Evolutionary conservation across 1,140 invertebrate genomes (phyloP).

Genomic region (Solenopsis fugax): DNA sequence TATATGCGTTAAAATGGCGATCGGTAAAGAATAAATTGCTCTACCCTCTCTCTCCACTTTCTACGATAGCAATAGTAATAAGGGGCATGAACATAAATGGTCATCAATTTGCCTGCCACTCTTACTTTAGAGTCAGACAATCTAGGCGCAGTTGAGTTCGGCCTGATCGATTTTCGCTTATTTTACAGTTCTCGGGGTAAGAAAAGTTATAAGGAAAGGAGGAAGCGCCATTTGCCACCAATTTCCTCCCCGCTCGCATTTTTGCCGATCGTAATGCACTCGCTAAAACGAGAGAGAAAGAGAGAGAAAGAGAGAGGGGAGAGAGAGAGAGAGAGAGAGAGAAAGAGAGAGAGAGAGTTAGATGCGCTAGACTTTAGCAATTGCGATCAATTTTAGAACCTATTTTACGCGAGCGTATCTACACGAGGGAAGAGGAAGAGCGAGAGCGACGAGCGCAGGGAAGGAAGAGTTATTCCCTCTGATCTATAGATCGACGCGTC

Average conservation of each 20-base stretch:
- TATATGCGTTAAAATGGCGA: background rate
- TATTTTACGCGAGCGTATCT: conserved; percentile 44
- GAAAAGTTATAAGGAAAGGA: conserved; percentile 16
- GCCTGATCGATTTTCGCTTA: conserved; percentile 5
- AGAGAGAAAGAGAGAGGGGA: too few relatives aligned
- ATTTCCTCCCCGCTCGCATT: conserved; percentile 38
- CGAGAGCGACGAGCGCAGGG: background rate
- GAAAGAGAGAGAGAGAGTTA: background rate
- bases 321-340: too few relatives aligned
- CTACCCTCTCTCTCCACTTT: background rate
- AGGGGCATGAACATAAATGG: conserved; percentile 24
- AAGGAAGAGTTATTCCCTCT: conserved; percentile 36
- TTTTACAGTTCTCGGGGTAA: background rate
- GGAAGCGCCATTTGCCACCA: conserved; percentile 29
- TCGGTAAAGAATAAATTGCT: background rate
- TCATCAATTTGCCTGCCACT: conserved; percentile 26
- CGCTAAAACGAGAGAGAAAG: conserved; percentile 16
- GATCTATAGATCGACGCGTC: conserved; percentile 46
- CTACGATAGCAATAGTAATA: background rate
- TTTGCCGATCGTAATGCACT: conserved; percentile 18
- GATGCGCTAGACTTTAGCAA: conserved; percentile 30
- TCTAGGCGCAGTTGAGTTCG: background rate
- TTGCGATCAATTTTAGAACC: conserved; percentile 42
- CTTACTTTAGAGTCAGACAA: conserved; percentile 1
- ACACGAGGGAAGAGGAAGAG: background rate